Evolutionary conservation across 2,888 invertebrate genomes (phyloP), one percentile per base, ranked within the genome.

Genomic region (Diplolepis rosae): DNA sequence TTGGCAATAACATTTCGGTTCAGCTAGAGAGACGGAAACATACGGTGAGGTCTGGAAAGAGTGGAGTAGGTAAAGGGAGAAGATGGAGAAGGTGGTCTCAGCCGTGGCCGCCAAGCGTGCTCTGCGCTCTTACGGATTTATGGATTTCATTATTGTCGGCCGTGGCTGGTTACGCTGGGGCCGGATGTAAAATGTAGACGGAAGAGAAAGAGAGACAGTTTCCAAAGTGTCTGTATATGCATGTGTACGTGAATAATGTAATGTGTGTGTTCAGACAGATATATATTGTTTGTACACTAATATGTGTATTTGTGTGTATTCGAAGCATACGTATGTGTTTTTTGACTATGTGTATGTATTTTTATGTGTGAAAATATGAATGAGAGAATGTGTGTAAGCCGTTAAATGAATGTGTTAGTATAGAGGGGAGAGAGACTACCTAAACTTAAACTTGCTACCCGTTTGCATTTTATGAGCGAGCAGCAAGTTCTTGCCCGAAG

Each of bases 71-170:
- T 48, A 27, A 66, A 48, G 66, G 48, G 30, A 70, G 77, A 74
- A 69, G 71, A 70, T 70, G 77, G 76, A 65, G 69, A 69, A 74
- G 79, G 70, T 76, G 79, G 77, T 74, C 74, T 72, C 71, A 71
- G 78, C 69, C 71, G 71, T 69, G 74, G 75, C 76, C 76, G 76
- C 76, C 75, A 71, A 74, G 72, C 56, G 89, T 90, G 90, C 90
- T 90, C 90, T 90, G 90, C 90, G 90, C 89, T 91, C 90, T 90
- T 90, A 90, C 91, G 91, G 90, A 92, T 92, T 92, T 92, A 92
- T 92, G 91, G 91, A 91, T 91, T 92, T 92, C 91, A 92, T 91
- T 92, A 91, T 91, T 92, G 91, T 91, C 90, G 90, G 89, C 88
- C 89, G 90, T 90, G 91, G 91, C 91, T 90, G 91, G 91, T 90